Base-by-base conservation (phyloP, 2,888 invertebrate genomes). In the Mylabris sibirica region DNA sequence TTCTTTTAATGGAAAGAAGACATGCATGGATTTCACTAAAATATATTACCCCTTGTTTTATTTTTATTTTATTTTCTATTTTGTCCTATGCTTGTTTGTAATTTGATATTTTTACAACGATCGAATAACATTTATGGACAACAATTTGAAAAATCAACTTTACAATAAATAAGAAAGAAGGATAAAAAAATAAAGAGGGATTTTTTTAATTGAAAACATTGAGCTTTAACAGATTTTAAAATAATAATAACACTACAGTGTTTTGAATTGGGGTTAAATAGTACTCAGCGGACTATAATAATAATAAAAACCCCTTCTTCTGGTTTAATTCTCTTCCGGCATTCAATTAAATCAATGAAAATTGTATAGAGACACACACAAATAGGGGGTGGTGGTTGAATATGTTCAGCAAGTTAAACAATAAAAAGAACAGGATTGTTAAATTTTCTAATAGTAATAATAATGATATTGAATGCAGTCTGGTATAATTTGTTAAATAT, bases 1-100 rank as follows among this genome's bases (percentile, higher is more conserved):
- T 49, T 49, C 49, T 49, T 49, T 20, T 49, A 49, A 49, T 49
- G 49, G 20, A 49, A 49, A 49, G 49, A 49, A 49, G 49, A 49
- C 49, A 49, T 49, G 49, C 49, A 49, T 49, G 49, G 49, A 49
- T 49, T 49, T 49, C 49, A 49, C 49, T 49, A 49, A 49, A 49
- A 49, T 49, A 49, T 49, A 49, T 49, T 49, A 20, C 49, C 49
- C 49, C 49, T 49, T 49, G 20, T 49, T 49, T 20, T 49, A 20
- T 49, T 49, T 17, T 44, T 44, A 17, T 44, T 44, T n/a, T 44
- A 44, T 17, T 44, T 49, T 49, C 20, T 49, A n/a, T n/a, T n/a
- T n/a, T n/a, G n/a, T n/a, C n/a, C n/a, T n/a, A 1, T 44, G 44
- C 49, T 11, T 49, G 49, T 49, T 49, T 49, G 49, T 49, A 49